Conservation (phyloP, 2,113 vertebrate genomes). For the Lepisosteus osseus region DNA sequence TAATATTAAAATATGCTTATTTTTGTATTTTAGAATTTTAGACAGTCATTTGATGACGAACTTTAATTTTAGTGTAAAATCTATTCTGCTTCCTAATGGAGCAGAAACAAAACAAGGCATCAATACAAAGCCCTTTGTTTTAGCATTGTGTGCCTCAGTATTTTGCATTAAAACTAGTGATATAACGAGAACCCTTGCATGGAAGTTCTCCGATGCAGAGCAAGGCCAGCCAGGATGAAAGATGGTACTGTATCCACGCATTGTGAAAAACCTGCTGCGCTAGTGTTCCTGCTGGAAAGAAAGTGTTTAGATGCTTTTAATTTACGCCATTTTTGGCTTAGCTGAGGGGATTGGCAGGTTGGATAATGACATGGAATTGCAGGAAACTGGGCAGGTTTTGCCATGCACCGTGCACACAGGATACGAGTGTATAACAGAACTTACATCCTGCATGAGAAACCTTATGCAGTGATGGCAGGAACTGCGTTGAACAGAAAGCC, state of each 20-base stretch:
- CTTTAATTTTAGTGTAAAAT: no score
- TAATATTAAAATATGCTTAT: no score
- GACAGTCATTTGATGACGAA: no score
- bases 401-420: constrained; percentile 13
- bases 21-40: no score
- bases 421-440: constrained; percentile 13
- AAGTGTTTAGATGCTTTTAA: constrained; percentile 50
- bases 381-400: constrained; percentile 70
- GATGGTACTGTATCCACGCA: constrained; percentile 9
- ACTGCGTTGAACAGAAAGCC: constrained; percentile 41
- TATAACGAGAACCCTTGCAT: no score
- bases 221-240: constrained; percentile 10
- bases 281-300: neutral
- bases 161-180: neutral
- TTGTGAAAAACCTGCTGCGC: neutral
- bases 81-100: no score
- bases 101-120: no score
- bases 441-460: constrained; percentile 19
- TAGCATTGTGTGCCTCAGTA: neutral
- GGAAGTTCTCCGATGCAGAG: neutral
- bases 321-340: constrained; percentile 62
- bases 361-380: constrained; percentile 71
- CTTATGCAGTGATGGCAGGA: neutral
- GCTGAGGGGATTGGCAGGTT: constrained; percentile 67
- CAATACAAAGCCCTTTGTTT: neutral